Base-by-base conservation (phyloP, 2,797 vertebrate genomes). In the Melanotaenia parkinsoni region DNA sequence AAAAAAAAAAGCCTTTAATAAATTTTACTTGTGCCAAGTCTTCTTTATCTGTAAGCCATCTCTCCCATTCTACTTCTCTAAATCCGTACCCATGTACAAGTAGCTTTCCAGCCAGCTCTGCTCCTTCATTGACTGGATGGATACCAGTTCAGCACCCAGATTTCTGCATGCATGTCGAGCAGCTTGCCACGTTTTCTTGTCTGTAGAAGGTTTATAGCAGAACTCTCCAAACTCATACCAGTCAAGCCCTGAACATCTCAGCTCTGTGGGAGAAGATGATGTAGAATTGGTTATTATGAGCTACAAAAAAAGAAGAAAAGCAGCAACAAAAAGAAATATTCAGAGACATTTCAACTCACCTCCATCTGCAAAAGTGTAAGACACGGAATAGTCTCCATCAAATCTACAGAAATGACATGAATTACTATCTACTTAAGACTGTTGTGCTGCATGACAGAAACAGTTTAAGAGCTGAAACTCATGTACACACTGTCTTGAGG, bases 41-140 rank as follows among this genome's bases (percentile, higher is more conserved):
- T 37, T 57, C 12, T 60, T 32, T n/a, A 28, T 35, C n/a, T 24
- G 47, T 24, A 16, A 38, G 68, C 6, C 0, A 4, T 13, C 16
- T 28, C 63, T 12, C 37, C 35, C 10, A 4, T 35, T 4, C 56
- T 30, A 0, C 14, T 60, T n/a, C 26, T 53, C 0, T 9, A 16
- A 4, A 50, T 74, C 35, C 86, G 0, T 91, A 95, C 95, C 93
- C 80, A 81, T 0, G 79, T 94, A 95, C n/a, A 95, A 78, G 87
- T 94, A 95, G 54, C 94, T 95, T 69, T 95, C 93, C 76, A 96
- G 43, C 95, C 95, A 96, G 86, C 84, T 94, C 85, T 96, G 95
- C 82, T 96, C 95, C 0, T 67, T 90, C 80, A 94, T 77, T 0
- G 95, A 96, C 53, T 58, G 77, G 65, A 96, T 87, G 60, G 95